Evolutionary conservation across 23 tunicate genomes (phyloP).

Genomic region (Pegea sp.): DNA sequence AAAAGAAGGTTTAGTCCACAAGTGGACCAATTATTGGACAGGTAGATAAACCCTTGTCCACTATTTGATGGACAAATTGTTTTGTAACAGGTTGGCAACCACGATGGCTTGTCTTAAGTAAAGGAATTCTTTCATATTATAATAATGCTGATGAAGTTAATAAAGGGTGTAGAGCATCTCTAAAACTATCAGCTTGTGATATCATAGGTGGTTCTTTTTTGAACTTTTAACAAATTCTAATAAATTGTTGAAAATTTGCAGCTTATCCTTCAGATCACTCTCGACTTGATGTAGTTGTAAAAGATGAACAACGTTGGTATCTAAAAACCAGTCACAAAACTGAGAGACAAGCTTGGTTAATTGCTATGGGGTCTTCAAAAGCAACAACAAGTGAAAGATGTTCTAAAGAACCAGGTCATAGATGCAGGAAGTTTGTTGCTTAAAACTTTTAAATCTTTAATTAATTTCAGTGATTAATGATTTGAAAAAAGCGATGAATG

Average conservation of each 20-base stretch:
- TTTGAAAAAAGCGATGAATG: conserved; percentile 33
- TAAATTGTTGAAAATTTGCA: conserved; percentile 1
- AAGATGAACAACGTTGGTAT: conserved; percentile 80
- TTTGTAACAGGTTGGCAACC: conserved; percentile 99
- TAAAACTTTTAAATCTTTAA: background rate
- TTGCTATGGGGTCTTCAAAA: conserved; percentile 66
- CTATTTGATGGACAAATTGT: too few species aligned
- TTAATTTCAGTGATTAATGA: conserved; percentile 6
- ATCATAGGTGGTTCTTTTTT: conserved; percentile 13
- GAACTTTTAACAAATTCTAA: background rate
- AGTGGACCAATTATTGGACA: too few species aligned
- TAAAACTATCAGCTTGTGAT: conserved; percentile 73
- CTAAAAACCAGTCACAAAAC: conserved; percentile 46
- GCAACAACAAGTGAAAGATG: conserved; percentile 24
- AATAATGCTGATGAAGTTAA: conserved; percentile 64
- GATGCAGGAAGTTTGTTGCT: background rate
- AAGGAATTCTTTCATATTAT: conserved; percentile 67
- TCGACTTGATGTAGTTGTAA: conserved; percentile 50
- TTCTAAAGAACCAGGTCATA: too few species aligned
- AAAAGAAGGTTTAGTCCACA: too few species aligned
- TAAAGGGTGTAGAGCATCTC: conserved; percentile 66
- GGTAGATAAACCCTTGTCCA: too few species aligned
- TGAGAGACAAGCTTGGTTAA: conserved; percentile 88
- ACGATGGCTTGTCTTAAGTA: conserved; percentile 49
- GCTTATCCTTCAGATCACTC: conserved; percentile 63